Percentiles rank a stretch among this genome's conserved stretches.
Evolutionary conservation across 2,113 vertebrate genomes (phyloP).

Genomic region (Cariama cristata): DNA sequence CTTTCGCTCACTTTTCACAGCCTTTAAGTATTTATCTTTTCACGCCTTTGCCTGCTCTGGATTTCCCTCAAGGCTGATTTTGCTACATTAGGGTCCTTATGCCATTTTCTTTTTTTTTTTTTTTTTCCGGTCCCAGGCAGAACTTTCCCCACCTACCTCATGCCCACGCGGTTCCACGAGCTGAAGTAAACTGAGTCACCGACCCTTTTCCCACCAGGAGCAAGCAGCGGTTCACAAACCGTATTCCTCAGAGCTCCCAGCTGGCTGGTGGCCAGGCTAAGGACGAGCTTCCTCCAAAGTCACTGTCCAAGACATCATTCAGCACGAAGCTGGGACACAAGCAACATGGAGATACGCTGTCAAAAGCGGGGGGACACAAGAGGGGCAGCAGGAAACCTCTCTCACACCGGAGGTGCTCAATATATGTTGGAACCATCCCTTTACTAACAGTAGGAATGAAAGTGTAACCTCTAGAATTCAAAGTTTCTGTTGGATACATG

Average conservation of each 20-base stretch:
- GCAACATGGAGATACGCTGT: neutral
- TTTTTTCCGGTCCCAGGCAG: neutral
- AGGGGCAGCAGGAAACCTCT: neutral
- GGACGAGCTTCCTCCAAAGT: neutral
- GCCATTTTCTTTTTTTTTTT: neutral
- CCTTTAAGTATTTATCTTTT: constrained; percentile 61
- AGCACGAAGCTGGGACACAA: neutral
- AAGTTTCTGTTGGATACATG: neutral
- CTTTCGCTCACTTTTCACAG: constrained; percentile 59
- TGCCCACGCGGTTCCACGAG: neutral
- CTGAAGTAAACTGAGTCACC: neutral
- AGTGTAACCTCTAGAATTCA: neutral
- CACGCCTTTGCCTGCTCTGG: constrained; percentile 58
- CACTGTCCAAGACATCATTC: neutral
- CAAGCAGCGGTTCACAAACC: neutral
- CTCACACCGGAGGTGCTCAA: neutral
- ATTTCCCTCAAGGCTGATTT: constrained; percentile 64
- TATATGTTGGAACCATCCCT: neutral
- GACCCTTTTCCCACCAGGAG: neutral
- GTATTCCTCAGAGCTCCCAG: neutral
- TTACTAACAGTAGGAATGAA: neutral
- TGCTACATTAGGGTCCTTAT: neutral
- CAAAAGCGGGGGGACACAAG: neutral
- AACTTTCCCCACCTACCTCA: neutral
- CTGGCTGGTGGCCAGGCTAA: neutral